Evolutionary conservation across 2,113 vertebrate genomes (phyloP).

Genomic region (Lutjanus erythropterus): DNA sequence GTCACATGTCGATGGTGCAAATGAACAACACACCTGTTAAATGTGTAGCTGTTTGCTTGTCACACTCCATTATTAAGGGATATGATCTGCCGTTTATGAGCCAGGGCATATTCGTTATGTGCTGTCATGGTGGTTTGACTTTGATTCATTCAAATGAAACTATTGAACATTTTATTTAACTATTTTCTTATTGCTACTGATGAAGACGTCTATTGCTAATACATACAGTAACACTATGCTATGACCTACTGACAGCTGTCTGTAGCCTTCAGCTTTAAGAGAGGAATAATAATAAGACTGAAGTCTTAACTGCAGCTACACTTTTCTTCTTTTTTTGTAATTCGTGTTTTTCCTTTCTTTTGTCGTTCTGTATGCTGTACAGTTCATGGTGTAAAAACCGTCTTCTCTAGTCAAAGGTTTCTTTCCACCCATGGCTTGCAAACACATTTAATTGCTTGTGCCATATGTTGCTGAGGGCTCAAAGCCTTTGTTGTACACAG

Average conservation of each 20-base stretch:
- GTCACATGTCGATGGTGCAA: too few species aligned
- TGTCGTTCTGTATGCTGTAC: neutral
- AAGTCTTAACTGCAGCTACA: conserved; percentile 8
- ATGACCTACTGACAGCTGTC: conserved; percentile 26
- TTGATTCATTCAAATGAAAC: too few species aligned
- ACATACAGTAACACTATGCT: too few species aligned
- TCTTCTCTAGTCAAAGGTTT: conserved; percentile 57
- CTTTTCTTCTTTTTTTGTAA: neutral
- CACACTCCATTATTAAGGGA: too few species aligned
- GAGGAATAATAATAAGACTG: conserved; percentile 12
- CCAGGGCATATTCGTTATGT: too few species aligned
- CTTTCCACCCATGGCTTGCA: conserved; percentile 58
- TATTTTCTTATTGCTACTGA: too few species aligned
- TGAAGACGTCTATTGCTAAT: too few species aligned
- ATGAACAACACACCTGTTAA: too few species aligned
- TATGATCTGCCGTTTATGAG: too few species aligned
- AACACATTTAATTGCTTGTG: conserved; percentile 85
- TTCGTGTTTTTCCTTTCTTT: conserved; percentile 13
- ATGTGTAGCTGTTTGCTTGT: too few species aligned
- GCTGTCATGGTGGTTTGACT: too few species aligned
- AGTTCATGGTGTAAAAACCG: conserved; percentile 26
- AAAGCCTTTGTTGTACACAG: conserved; percentile 61
- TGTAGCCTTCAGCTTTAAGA: conserved; percentile 1
- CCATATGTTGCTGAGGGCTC: conserved; percentile 69
- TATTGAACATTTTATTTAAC: too few species aligned